These are phyloP conservation scores for Neomorphus geoffroyi DNA, from an alignment of 2,797 vertebrate genomes.

Conservation along the genomic window DNA sequence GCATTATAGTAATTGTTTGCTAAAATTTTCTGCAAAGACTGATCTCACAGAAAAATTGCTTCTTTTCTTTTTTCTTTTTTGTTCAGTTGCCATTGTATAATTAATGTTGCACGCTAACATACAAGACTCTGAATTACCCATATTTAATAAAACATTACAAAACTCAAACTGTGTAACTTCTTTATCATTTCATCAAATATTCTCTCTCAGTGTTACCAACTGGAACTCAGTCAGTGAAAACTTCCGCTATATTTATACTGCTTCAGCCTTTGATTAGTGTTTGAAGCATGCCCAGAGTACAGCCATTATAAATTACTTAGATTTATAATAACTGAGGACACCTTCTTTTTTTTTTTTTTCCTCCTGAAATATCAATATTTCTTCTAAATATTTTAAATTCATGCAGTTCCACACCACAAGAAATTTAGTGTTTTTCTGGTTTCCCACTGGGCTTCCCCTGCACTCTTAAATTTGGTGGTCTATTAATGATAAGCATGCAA, in stretches of 20 bases:
- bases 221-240: not conserved
- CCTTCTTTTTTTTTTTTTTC: not conserved
- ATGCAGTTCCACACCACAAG: not conserved
- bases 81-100: not conserved
- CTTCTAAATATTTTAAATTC: not conserved
- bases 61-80: not conserved
- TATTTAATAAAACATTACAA: slow-evolving; percentile 2
- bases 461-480: not conserved
- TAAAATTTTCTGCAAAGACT: not conserved
- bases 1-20: not conserved
- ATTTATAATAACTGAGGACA: not conserved
- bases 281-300: not conserved
- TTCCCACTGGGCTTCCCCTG: not conserved
- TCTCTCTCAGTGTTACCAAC: not conserved
- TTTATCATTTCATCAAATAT: not conserved
- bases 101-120: not conserved
- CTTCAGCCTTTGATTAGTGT: not conserved
- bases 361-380: not conserved
- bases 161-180: not conserved
- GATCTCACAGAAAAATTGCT: not conserved
- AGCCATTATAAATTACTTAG: not conserved
- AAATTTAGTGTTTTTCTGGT: not conserved
- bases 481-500: not conserved
- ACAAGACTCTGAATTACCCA: not conserved
- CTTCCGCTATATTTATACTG: not conserved